Evolutionary conservation across 2,797 vertebrate species (phyloP).

Genomic region (Odontamblyopus lacepedii): DNA sequence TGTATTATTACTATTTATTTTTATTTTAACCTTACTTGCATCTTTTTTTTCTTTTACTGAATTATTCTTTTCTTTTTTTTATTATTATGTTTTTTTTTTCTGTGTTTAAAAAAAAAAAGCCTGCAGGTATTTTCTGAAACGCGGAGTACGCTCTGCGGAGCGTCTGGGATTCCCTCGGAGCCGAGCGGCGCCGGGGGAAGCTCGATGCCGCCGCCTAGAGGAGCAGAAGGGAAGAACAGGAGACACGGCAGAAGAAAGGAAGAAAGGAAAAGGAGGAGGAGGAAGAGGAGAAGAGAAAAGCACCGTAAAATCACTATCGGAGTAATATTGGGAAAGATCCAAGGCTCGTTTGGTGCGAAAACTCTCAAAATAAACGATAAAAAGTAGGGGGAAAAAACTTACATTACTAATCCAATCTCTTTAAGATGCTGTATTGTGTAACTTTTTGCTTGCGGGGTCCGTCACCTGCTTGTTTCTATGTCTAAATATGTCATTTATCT

Average conservation of each 20-base stretch:
- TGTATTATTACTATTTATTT: too few relatives aligned
- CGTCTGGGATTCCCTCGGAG: neutral
- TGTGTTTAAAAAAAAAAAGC: too few relatives aligned
- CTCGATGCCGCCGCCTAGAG: constrained; percentile 71
- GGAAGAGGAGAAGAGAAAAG: too few relatives aligned
- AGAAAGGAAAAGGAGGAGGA: too few relatives aligned
- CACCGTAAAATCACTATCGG: neutral
- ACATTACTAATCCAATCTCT: too few relatives aligned
- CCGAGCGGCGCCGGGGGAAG: constrained; percentile 17
- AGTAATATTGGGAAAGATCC: neutral
- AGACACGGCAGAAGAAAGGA: neutral
- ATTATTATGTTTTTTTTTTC: too few relatives aligned
- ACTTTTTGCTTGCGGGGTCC: neutral
- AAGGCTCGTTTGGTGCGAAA: neutral
- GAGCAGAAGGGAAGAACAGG: constrained; percentile 6
- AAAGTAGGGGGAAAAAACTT: neutral
- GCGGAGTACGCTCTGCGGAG: neutral
- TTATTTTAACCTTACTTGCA: too few relatives aligned
- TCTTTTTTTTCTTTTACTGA: too few relatives aligned
- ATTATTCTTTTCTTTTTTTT: too few relatives aligned
- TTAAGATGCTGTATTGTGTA: neutral
- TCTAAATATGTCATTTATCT: too few relatives aligned
- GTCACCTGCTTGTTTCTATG: too few relatives aligned
- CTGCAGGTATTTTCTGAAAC: neutral
- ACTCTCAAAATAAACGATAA: neutral